Evolutionary conservation across 2,888 invertebrate species (phyloP).

Genomic region (Hyposoter dolosus): DNA sequence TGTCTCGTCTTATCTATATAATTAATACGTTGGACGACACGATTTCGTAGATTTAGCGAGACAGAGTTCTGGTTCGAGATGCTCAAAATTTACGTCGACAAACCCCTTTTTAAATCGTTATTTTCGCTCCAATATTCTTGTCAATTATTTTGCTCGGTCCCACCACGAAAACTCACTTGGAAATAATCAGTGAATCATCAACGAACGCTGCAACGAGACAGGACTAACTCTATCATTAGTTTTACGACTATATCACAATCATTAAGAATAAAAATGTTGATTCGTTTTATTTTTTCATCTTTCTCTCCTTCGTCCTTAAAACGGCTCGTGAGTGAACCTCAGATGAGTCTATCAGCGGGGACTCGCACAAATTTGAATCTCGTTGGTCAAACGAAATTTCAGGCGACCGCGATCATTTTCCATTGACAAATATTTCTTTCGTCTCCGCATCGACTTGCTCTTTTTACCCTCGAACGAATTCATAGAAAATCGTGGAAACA

Average conservation of each 20-base stretch:
- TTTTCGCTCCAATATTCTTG: neutral
- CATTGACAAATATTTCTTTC: constrained; percentile 29
- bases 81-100: constrained; percentile 46
- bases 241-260: constrained; percentile 79
- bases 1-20: constrained; percentile 63
- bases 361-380: constrained; percentile 39
- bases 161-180: constrained; percentile 52
- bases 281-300: constrained; percentile 61
- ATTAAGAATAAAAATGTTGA: constrained; percentile 76
- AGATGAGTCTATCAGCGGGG: constrained; percentile 48
- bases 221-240: constrained; percentile 73
- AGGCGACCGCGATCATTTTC: constrained; percentile 34
- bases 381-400: constrained; percentile 29
- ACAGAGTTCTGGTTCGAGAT: constrained; percentile 46
- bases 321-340: constrained; percentile 49
- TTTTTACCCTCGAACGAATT: constrained; percentile 28
- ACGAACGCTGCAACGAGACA: constrained; percentile 58
- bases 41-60: constrained; percentile 71
- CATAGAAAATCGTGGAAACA: constrained; percentile 23
- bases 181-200: constrained; percentile 54
- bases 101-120: constrained; percentile 19
- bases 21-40: constrained; percentile 71
- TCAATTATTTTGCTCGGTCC: constrained; percentile 52
- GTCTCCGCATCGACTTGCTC: constrained; percentile 54
- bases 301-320: constrained; percentile 26